Evolutionary conservation across 2,113 vertebrate genomes (phyloP).

Genomic region (Serilophus lunatus): DNA sequence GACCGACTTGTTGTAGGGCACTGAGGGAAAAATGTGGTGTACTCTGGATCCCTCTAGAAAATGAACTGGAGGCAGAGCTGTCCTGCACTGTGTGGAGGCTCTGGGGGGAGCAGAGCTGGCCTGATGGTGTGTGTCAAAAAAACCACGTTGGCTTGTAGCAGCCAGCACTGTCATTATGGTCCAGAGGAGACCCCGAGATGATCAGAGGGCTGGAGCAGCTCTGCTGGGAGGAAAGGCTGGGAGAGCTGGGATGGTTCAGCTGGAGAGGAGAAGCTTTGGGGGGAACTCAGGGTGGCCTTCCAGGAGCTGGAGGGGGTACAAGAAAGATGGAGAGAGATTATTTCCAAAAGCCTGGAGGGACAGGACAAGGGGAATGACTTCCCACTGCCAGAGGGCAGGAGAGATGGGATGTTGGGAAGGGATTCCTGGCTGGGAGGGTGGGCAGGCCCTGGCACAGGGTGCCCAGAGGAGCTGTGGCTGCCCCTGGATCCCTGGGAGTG

Average conservation of each 20-base stretch:
- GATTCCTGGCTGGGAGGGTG: background rate
- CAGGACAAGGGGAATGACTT: background rate
- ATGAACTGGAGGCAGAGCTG: background rate
- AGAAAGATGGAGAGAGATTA: background rate
- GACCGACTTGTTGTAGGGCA: rapidly evolving
- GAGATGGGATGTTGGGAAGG: background rate
- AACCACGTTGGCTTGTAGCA: background rate
- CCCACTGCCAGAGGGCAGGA: background rate
- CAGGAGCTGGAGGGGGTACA: background rate
- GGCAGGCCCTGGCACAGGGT: background rate
- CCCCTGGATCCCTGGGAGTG: too few species aligned
- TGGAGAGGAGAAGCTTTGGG: background rate
- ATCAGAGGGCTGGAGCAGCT: background rate
- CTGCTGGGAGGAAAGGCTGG: background rate
- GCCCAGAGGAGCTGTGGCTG: background rate
- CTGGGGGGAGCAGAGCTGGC: background rate
- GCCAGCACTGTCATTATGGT: background rate
- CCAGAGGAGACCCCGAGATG: background rate
- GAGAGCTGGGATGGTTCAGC: background rate
- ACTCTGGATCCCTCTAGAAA: background rate
- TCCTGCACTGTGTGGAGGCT: background rate
- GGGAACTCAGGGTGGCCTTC: background rate
- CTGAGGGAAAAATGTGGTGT: background rate
- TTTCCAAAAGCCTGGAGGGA: background rate
- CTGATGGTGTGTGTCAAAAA: rapidly evolving